Conservation (phyloP, 2,797 vertebrate species). For the Semaprochilodus insignis region DNA sequence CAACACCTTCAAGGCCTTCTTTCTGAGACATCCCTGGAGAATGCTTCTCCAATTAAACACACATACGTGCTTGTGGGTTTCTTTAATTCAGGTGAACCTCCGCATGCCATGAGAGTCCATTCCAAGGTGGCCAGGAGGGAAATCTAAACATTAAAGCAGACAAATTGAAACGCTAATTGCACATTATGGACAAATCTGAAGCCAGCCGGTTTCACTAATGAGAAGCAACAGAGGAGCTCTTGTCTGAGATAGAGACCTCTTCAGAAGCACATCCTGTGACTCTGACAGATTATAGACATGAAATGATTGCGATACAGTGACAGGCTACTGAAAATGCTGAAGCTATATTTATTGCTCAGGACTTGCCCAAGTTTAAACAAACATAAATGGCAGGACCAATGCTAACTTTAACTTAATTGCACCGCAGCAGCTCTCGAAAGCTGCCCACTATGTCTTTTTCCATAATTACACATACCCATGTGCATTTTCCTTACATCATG, state of each 20-base stretch:
- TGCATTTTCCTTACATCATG: too few species aligned
- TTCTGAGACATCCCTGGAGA: not conserved
- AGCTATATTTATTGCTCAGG: too few species aligned
- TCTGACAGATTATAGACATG: not conserved
- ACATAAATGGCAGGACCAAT: too few species aligned
- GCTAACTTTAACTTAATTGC: too few species aligned
- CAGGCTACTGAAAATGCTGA: too few species aligned
- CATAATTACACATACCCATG: too few species aligned
- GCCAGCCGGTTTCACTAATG: constrained; percentile 49
- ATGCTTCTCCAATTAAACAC: constrained; percentile 2
- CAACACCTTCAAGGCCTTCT: not conserved
- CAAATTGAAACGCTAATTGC: constrained; percentile 71
- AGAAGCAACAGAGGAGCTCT: constrained; percentile 42
- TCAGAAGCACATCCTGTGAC: not conserved
- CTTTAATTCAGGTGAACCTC: constrained; percentile 12
- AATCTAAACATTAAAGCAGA: constrained; percentile 63
- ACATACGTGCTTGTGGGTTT: constrained; percentile 1
- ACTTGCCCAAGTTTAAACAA: too few species aligned
- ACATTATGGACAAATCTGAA: constrained; percentile 63
- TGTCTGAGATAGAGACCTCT: constrained; percentile 21
- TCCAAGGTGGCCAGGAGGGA: constrained; percentile 67
- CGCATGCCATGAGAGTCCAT: constrained; percentile 45
- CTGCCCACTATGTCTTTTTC: too few species aligned
- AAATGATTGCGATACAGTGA: too few species aligned
- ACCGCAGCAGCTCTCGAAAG: too few species aligned